Evolutionary conservation across 2,797 vertebrate genomes (phyloP), one percentile per base, ranked within the genome.

Genomic region (Melopsittacus undulatus): DNA sequence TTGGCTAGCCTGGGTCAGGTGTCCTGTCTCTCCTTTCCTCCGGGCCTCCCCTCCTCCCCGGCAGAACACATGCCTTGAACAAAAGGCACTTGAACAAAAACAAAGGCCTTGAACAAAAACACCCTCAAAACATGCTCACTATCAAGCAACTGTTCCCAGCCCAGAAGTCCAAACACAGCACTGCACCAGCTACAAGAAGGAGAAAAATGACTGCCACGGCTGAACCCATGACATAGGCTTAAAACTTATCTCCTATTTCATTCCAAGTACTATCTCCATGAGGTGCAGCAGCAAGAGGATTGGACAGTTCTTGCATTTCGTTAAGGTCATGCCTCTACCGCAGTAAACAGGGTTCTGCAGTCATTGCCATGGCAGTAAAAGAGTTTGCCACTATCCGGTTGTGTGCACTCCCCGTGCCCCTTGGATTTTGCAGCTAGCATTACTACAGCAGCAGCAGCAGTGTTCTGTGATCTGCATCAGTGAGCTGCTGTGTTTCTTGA

Each of bases 381-480:
- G 52, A 36, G 23, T 21, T 62, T 48, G 30, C 61, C 77, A 75
- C 5, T 64, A 91, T 29, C 1, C 2, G 30, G 57, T 26, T 52
- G 40, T 0, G 2, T 20, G n/a, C 14, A 13, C 9, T 36, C 16
- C 46, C 10, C 4, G 0, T 10, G 4, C 14, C 10, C 20, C 48
- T 42, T 10, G 7, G 26, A 12, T 70, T 81, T 40, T 57, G 26
- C n/a, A 82, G 24, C 30, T 40, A 26, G 36, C 43, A 11, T 3
- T 67, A 13, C 11, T 13, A 34, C 32, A 34, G 45, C 3, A 13
- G 54, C 59, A 63, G 42, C 40, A 69, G 42, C 4, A 3, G 36
- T 2, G 0, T 36, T 56, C 18, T 7, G 45, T 26, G 51, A 21
- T 23, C 32, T 3, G 16, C 42, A 69, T 4, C 51, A 32, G 21